phyloP scores from a whole-genome alignment of 2,113 vertebrate genomes.

The Aix galericulata region DNA sequence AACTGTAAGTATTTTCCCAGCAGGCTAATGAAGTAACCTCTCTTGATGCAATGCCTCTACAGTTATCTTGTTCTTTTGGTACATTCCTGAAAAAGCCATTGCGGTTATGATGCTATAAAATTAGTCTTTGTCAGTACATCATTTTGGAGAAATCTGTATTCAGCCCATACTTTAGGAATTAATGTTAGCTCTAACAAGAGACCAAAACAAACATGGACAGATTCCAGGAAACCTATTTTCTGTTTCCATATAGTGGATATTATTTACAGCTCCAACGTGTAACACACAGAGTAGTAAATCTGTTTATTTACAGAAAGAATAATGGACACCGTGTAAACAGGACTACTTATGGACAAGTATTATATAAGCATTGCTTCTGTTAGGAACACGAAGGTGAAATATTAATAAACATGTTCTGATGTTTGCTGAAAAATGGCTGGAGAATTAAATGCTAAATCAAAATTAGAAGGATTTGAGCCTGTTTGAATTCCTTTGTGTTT shows the following conservation, averaged over 20 bases:
- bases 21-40: background rate
- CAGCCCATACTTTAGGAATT: conserved; percentile 69
- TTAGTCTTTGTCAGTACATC: conserved; percentile 42
- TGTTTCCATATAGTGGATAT: conserved; percentile 33
- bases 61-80: conserved; percentile 2
- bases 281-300: conserved; percentile 60
- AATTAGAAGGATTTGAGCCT: conserved; percentile 14
- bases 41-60: background rate
- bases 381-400: conserved; percentile 34
- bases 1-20: background rate
- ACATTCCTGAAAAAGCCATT: conserved; percentile 30
- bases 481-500: background rate
- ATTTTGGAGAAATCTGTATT: conserved; percentile 74
- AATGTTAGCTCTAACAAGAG: conserved; percentile 62
- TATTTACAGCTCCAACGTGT: conserved; percentile 61
- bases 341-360: conserved; percentile 42
- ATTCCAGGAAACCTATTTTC: conserved; percentile 74
- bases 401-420: conserved; percentile 57
- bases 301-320: conserved; percentile 62
- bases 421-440: conserved; percentile 37
- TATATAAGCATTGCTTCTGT: conserved; percentile 42
- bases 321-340: conserved; percentile 42
- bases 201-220: conserved; percentile 68
- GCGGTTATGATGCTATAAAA: conserved; percentile 44
- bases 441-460: conserved; percentile 24